These are phyloP conservation scores for Candoia aspera DNA, from an alignment of 2,113 vertebrate genomes.

Conservation along the genomic window DNA sequence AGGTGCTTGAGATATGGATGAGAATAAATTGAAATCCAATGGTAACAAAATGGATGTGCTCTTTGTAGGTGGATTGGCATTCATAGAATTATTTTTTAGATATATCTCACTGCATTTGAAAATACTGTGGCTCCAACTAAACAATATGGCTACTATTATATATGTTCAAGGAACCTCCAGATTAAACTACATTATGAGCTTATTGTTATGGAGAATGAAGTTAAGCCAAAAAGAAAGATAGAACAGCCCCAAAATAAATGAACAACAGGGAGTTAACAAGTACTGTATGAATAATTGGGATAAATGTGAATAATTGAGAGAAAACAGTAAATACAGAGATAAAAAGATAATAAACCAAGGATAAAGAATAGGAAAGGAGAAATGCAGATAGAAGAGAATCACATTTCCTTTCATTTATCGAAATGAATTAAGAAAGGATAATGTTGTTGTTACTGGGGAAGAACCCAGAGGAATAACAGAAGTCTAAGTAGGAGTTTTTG, in stretches of 20 bases:
- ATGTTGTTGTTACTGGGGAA: too few species aligned
- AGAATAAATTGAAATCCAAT: background rate
- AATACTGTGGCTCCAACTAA: background rate
- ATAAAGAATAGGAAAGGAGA: too few species aligned
- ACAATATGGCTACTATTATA: background rate
- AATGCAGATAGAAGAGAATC: too few species aligned
- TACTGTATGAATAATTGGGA: background rate
- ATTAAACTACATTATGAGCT: background rate
- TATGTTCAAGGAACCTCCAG: background rate
- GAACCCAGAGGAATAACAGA: too few species aligned
- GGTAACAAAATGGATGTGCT: background rate
- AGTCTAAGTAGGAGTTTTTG: too few species aligned
- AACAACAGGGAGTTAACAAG: background rate
- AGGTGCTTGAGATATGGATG: background rate
- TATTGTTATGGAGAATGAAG: background rate
- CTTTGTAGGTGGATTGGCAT: background rate
- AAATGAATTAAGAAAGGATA: too few species aligned
- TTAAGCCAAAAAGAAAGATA: background rate
- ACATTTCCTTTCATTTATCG: too few species aligned
- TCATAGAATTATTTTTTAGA: background rate
- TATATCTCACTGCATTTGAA: background rate
- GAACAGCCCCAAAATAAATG: background rate
- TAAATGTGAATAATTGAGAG: background rate
- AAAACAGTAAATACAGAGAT: background rate
- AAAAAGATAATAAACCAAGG: too few species aligned